A percentile compares a stretch with the other conserved stretches of the same genome.
Evolutionary conservation across 2,888 invertebrate genomes (phyloP).

Genomic region (Monopis laevigella): DNA sequence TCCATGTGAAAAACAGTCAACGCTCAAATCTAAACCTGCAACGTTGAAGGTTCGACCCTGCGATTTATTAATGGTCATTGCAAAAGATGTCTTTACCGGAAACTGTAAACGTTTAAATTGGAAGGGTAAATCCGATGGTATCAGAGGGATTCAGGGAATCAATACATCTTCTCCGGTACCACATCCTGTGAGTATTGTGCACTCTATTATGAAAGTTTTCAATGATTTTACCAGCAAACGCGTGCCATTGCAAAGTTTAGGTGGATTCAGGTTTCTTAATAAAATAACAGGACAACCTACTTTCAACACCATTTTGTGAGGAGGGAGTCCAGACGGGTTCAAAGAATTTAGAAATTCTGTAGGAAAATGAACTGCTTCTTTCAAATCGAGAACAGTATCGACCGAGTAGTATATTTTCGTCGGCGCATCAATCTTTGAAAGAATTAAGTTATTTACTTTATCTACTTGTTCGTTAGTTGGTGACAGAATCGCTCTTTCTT

Average conservation of each 20-base stretch:
- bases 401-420: slow-evolving; percentile 13
- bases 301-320: slow-evolving; percentile 25
- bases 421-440: slow-evolving; percentile 6
- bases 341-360: slow-evolving; percentile 25
- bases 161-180: slow-evolving; percentile 3
- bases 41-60: slow-evolving; percentile 2
- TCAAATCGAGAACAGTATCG: slow-evolving; percentile 11
- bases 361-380: slow-evolving; percentile 19
- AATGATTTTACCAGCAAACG: slow-evolving; percentile 21
- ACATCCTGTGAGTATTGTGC: slow-evolving; percentile 18
- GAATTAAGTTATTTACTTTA: slow-evolving; percentile 12
- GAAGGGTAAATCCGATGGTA: slow-evolving; percentile 5
- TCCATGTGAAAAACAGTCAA: slow-evolving; percentile 5
- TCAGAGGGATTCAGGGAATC: slow-evolving; percentile 5
- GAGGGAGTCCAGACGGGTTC: slow-evolving; percentile 22
- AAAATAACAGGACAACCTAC: slow-evolving; percentile 26
- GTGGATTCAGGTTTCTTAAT: slow-evolving; percentile 24
- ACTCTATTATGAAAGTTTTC: slow-evolving; percentile 20
- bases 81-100: slow-evolving; percentile 5
- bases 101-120: slow-evolving; percentile 6
- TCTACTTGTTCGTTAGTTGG: slow-evolving; percentile 13
- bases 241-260: slow-evolving; percentile 19
- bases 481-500: slow-evolving; percentile 13
- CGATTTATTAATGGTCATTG: slow-evolving; percentile 4
- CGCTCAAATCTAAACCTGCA: slow-evolving; percentile 2